Conservation (phyloP, 2,888 invertebrate species). For the Anthophora plumipes region DNA sequence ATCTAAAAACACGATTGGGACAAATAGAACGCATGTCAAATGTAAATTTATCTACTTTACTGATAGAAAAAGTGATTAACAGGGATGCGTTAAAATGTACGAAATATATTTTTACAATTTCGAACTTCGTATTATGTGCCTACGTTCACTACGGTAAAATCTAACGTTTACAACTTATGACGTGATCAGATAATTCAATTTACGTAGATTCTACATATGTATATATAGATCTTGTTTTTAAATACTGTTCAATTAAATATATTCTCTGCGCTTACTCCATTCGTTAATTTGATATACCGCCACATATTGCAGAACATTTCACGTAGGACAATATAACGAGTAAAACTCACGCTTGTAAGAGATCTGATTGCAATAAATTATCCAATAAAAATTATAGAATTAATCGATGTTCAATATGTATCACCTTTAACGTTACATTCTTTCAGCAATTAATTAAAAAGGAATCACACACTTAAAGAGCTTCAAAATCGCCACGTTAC, state of each 20-base stretch:
- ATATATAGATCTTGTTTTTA: background rate
- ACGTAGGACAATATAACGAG: background rate
- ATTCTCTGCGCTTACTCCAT: background rate
- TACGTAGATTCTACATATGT: background rate
- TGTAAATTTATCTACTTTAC: background rate
- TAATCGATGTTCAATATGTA: background rate
- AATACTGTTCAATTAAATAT: background rate
- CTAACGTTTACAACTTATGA: background rate
- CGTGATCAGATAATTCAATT: background rate
- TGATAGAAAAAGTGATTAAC: background rate
- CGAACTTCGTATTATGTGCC: background rate
- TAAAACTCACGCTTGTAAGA: background rate
- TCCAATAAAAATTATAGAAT: background rate
- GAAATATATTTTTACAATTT: background rate
- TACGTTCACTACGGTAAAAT: background rate
- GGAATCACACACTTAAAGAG: background rate
- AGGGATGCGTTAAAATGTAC: background rate
- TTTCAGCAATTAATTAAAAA: background rate
- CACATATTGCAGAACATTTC: background rate
- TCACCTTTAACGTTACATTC: background rate
- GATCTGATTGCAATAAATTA: background rate
- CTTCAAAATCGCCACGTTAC: slow-evolving; percentile 36
- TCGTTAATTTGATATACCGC: background rate
- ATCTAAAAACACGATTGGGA: background rate
- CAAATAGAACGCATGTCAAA: background rate